A percentile compares a stretch with the other conserved stretches of the same genome.
Evolutionary conservation across 2,888 invertebrate genomes (phyloP).

Genomic region (Keiferia lycopersicella): DNA sequence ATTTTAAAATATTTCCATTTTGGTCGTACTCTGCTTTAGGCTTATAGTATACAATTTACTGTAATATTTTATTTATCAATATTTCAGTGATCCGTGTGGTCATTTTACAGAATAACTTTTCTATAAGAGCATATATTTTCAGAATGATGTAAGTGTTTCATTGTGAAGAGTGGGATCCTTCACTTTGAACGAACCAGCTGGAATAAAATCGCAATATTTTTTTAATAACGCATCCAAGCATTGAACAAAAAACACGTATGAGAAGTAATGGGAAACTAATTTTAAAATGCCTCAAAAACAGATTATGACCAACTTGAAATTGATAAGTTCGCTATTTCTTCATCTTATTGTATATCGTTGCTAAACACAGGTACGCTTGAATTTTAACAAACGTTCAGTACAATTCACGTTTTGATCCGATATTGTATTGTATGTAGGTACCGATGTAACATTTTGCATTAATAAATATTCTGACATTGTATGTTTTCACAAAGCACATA

Average conservation of each 20-base stretch:
- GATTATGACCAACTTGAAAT: background rate
- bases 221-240: too few relatives aligned
- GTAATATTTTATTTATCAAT: background rate
- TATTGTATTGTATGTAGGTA: constrained; percentile 32
- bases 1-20: constrained; percentile 32
- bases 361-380: constrained; percentile 62
- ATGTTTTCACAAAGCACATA: constrained; percentile 38
- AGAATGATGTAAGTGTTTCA: too few relatives aligned
- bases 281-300: background rate
- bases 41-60: background rate
- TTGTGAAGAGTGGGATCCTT: too few relatives aligned
- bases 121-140: background rate
- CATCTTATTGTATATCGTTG: constrained; percentile 34
- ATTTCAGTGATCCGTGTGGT: too few relatives aligned
- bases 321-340: constrained; percentile 28
- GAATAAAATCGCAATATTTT: too few relatives aligned
- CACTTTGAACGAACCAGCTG: too few relatives aligned
- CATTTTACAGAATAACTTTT: background rate
- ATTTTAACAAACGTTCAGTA: constrained; percentile 55
- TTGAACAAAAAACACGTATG: background rate
- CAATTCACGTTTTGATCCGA: constrained; percentile 38
- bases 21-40: background rate
- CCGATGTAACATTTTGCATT: constrained; percentile 36
- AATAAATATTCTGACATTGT: constrained; percentile 30
- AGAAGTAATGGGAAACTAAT: background rate